phyloP scores from a whole-genome alignment of 2,113 vertebrate genomes.

The Beaufortia kweichowensis region DNA sequence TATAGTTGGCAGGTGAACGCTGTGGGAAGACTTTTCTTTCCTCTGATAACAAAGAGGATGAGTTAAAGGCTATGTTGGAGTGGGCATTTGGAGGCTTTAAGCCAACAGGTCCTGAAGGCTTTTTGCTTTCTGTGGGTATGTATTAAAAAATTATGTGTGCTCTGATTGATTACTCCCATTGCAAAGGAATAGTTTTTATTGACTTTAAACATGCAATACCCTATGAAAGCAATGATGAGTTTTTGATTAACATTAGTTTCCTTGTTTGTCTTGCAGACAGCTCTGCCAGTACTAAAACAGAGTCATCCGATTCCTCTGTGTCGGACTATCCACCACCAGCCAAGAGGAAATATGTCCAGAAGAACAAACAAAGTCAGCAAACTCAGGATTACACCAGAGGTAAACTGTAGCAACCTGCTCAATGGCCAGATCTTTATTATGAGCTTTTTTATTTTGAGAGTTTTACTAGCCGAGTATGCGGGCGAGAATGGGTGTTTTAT shows the following conservation, averaged over 20 bases:
- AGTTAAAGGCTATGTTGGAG: slow-evolving; percentile 86
- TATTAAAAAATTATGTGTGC: neutral
- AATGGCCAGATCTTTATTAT: no score
- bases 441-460: neutral
- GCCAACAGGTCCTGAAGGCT: slow-evolving; percentile 81
- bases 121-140: slow-evolving; percentile 65
- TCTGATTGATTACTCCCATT: no score
- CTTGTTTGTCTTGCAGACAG: slow-evolving; percentile 27
- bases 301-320: slow-evolving; percentile 56
- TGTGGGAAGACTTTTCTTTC: slow-evolving; percentile 79
- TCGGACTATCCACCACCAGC: slow-evolving; percentile 72
- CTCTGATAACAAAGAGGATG: slow-evolving; percentile 69
- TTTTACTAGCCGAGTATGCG: neutral
- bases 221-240: no score
- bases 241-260: neutral
- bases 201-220: no score
- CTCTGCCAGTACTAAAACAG: neutral
- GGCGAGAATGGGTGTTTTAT: slow-evolving; percentile 13
- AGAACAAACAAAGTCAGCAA: slow-evolving; percentile 50
- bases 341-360: slow-evolving; percentile 70
- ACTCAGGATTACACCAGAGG: slow-evolving; percentile 60
- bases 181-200: no score
- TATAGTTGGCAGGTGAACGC: slow-evolving; percentile 83
- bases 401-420: slow-evolving; percentile 31
- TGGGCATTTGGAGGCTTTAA: slow-evolving; percentile 90